These are phyloP conservation scores for Misgurnus anguillicaudatus DNA, from an alignment of 2,113 vertebrate species.

Conservation along the genomic window DNA sequence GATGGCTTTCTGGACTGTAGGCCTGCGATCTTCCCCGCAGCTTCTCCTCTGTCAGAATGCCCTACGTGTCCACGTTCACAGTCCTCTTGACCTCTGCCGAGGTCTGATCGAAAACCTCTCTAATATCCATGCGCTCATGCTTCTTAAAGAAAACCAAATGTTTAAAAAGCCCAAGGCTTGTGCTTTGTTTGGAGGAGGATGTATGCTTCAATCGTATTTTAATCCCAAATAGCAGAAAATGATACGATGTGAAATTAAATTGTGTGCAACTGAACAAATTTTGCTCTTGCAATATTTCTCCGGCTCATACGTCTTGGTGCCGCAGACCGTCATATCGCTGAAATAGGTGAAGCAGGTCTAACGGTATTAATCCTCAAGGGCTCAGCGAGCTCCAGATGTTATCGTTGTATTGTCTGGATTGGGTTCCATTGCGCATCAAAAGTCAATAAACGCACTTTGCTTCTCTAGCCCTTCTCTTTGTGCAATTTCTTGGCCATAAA, in stretches of 20 bases:
- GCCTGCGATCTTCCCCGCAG: slow-evolving; percentile 54
- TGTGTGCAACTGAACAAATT: slow-evolving; percentile 7
- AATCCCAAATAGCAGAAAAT: slow-evolving; percentile 40
- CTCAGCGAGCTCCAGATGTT: slow-evolving; percentile 42
- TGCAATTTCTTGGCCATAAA: slow-evolving; percentile 18
- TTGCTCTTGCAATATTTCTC: slow-evolving; percentile 23
- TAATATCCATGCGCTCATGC: slow-evolving; percentile 9
- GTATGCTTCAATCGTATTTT: neutral
- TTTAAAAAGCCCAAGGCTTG: neutral
- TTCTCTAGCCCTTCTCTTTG: slow-evolving; percentile 51
- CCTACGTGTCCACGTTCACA: slow-evolving; percentile 36
- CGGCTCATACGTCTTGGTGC: slow-evolving; percentile 4
- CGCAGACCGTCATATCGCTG: slow-evolving; percentile 10
- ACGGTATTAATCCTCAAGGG: slow-evolving; percentile 44
- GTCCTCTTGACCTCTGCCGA: slow-evolving; percentile 38
- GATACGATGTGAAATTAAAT: slow-evolving; percentile 24
- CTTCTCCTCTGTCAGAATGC: slow-evolving; percentile 38
- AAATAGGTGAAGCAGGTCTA: slow-evolving; percentile 40
- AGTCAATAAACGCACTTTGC: slow-evolving; percentile 52
- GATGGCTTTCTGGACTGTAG: slow-evolving; percentile 49
- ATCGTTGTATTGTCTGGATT: slow-evolving; percentile 42
- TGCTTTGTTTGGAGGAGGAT: neutral
- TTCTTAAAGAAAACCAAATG: neutral
- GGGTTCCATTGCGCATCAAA: slow-evolving; percentile 25
- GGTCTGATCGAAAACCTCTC: slow-evolving; percentile 41